phyloP scores from a whole-genome alignment of 2,113 vertebrate genomes.

The Hemicordylus capensis region DNA sequence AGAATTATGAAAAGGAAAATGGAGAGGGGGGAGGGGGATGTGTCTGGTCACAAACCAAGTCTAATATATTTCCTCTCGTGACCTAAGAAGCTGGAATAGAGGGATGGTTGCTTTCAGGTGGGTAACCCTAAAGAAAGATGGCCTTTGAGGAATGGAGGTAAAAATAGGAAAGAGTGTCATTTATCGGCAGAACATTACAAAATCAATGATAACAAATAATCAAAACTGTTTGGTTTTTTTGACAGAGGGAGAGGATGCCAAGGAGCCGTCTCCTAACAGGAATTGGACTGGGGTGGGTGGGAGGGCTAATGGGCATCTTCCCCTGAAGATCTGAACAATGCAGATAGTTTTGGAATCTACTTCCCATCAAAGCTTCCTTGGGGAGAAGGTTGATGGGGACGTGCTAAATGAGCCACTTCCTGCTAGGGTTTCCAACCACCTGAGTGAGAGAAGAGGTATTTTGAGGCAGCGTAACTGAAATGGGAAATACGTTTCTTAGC shows the following conservation, averaged over 20 bases:
- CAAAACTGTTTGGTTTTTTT: background rate
- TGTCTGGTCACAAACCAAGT: too few relatives aligned
- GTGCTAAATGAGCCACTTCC: slow-evolving; percentile 2
- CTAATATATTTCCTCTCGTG: background rate
- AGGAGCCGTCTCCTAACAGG: background rate
- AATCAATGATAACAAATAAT: background rate
- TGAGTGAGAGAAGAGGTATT: slow-evolving; percentile 16
- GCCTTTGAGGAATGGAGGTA: background rate
- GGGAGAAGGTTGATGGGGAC: background rate
- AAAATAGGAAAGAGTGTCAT: slow-evolving; percentile 3
- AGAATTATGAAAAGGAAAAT: background rate
- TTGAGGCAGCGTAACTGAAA: slow-evolving; percentile 5
- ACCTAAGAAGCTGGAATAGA: background rate
- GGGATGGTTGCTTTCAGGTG: background rate
- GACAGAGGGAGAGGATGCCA: background rate
- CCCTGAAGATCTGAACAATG: background rate
- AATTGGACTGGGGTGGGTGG: background rate
- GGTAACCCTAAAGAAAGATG: background rate
- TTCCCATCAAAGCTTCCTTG: background rate
- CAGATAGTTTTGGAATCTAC: background rate
- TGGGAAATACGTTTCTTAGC: background rate
- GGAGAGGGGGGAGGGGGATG: too few relatives aligned
- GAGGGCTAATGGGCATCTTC: background rate
- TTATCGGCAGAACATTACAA: background rate
- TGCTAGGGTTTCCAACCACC: slow-evolving; percentile 1